Evolutionary conservation across 2,888 invertebrate genomes (phyloP).

Genomic region (Dynastes maya): DNA sequence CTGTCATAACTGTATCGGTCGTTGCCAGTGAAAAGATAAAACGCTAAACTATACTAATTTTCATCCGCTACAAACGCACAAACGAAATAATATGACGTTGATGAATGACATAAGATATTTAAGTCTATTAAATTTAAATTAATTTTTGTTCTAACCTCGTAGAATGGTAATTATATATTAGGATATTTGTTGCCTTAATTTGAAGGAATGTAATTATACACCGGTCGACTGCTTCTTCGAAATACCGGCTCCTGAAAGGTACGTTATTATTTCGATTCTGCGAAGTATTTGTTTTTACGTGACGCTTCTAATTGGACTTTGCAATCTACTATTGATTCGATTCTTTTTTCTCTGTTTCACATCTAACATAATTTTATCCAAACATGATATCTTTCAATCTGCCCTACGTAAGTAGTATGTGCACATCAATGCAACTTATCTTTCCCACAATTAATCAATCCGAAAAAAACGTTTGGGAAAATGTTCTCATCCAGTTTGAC

Average conservation of each 20-base stretch:
- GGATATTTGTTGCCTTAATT: conserved; percentile 43
- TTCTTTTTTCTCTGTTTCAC: not conserved
- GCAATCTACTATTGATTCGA: conserved; percentile 8
- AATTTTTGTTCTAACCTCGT: conserved; percentile 44
- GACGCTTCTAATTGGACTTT: conserved; percentile 12
- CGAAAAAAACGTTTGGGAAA: not conserved
- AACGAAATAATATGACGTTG: conserved; percentile 47
- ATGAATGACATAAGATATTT: conserved; percentile 46
- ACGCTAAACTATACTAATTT: conserved; percentile 45
- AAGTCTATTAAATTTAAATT: conserved; percentile 45
- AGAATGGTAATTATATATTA: conserved; percentile 46
- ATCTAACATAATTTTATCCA: conserved; percentile 21
- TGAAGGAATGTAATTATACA: conserved; percentile 38
- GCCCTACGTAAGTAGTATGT: not conserved
- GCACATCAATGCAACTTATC: not conserved
- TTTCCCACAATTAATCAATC: conserved; percentile 35
- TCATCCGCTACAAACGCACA: conserved; percentile 26
- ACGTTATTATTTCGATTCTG: conserved; percentile 30
- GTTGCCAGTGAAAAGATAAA: conserved; percentile 39
- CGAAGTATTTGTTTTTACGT: conserved; percentile 34
- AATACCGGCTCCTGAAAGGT: not conserved
- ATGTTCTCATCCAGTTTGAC: not conserved
- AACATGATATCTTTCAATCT: conserved; percentile 15
- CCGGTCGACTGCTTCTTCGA: conserved; percentile 13
- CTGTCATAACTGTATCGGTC: conserved; percentile 45